These are phyloP conservation scores for Anseranas semipalmata DNA, from an alignment of 2,113 vertebrate genomes.

Conservation along the genomic window DNA sequence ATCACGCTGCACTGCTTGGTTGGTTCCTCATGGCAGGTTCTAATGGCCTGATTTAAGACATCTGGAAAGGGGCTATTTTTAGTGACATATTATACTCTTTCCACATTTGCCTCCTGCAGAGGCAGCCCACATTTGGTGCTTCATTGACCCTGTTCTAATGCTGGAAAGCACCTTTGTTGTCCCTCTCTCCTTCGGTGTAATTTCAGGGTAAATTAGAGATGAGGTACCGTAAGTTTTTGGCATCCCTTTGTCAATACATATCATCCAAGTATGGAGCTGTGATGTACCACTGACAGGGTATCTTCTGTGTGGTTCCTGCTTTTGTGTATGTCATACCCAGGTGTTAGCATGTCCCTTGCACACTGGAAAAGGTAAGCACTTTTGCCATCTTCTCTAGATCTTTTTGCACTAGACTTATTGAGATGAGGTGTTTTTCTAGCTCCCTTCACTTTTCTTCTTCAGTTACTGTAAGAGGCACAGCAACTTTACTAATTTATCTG, in stretches of 20 bases:
- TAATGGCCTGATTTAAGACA: not conserved
- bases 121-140: not conserved
- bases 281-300: not conserved
- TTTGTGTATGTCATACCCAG: fast-evolving
- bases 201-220: not conserved
- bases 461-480: not conserved
- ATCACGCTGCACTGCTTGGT: not conserved
- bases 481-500: conserved; percentile 59
- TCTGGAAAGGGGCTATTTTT: not conserved
- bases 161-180: not conserved
- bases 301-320: not conserved
- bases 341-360: not conserved
- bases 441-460: not conserved
- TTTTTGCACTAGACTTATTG: not conserved
- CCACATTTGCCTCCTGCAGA: not conserved
- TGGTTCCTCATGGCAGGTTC: not conserved
- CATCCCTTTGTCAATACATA: not conserved
- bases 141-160: not conserved
- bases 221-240: not conserved
- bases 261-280: not conserved
- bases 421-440: not conserved
- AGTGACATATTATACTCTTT: not conserved
- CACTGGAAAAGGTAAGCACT: not conserved
- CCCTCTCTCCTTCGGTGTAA: not conserved
- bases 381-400: not conserved